Conservation (phyloP, 2,888 invertebrate genomes). For the Hyles lineata region DNA sequence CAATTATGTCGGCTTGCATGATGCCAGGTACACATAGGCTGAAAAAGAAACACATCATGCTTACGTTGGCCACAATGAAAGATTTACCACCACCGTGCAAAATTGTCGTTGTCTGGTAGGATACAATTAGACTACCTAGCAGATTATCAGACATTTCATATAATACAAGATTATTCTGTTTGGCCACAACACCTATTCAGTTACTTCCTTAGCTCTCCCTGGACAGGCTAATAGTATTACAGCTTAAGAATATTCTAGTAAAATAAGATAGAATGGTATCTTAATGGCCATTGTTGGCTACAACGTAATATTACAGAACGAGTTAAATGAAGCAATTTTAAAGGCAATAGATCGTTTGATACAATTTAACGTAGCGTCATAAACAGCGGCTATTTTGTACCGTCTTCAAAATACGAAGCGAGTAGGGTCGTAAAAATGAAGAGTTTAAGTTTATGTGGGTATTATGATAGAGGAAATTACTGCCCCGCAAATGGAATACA, state of each 20-base stretch:
- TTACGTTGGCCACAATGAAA: too few species aligned
- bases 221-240: neutral
- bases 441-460: conserved; percentile 14
- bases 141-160: too few species aligned
- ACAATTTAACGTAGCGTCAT: conserved; percentile 44
- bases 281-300: conserved; percentile 28
- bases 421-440: conserved; percentile 27
- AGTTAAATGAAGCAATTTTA: conserved; percentile 45
- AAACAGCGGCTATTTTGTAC: conserved; percentile 39
- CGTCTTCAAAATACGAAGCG: conserved; percentile 24
- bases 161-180: too few species aligned
- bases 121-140: too few species aligned
- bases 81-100: too few species aligned
- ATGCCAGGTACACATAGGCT: too few species aligned
- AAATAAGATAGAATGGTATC: neutral
- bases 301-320: conserved; percentile 12
- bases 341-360: conserved; percentile 41
- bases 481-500: neutral
- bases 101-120: too few species aligned
- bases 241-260: neutral
- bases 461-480: conserved; percentile 21
- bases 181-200: neutral
- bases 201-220: neutral
- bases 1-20: too few species aligned
- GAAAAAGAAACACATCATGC: too few species aligned